phyloP scores from a whole-genome alignment of 64 coral and sea anemone genomes.

The Platygyra sinensis region DNA sequence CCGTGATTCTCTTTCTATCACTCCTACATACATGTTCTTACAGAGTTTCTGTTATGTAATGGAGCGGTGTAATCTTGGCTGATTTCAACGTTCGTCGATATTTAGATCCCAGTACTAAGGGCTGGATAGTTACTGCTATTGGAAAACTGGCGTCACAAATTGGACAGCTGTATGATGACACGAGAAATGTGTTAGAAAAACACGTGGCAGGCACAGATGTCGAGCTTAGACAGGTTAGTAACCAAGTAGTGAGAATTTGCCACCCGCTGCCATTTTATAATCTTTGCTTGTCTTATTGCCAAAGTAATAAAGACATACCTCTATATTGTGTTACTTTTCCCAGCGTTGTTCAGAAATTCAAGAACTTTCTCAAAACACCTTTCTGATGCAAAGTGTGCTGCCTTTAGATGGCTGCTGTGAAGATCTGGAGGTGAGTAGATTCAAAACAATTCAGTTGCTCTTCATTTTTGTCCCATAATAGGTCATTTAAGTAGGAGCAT shows the following conservation, averaged over 20 bases:
- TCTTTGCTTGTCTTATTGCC: background rate
- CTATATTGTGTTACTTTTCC: background rate
- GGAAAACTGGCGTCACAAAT: constrained; percentile 75
- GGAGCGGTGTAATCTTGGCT: background rate
- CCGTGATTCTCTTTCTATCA: too few species aligned
- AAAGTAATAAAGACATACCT: background rate
- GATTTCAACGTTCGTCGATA: background rate
- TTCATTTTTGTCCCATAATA: too few species aligned
- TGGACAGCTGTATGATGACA: constrained; percentile 39
- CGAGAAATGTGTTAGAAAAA: constrained; percentile 32
- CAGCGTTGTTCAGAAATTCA: constrained; percentile 59
- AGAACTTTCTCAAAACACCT: constrained; percentile 20
- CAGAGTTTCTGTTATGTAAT: too few species aligned
- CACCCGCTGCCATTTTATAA: background rate
- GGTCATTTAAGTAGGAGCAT: too few species aligned
- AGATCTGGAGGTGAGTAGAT: constrained; percentile 42
- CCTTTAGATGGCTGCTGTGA: constrained; percentile 67
- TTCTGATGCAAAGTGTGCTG: constrained; percentile 44
- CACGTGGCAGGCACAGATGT: constrained; percentile 31
- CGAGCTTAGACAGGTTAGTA: constrained; percentile 76
- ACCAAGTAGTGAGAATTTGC: background rate
- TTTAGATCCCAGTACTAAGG: constrained; percentile 77
- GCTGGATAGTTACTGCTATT: constrained; percentile 71
- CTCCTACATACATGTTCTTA: too few species aligned
- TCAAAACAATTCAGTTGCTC: too few species aligned